Evolutionary conservation across 64 coral and sea anemone species (phyloP).

Genomic region (Cladopsammia gracilis): DNA sequence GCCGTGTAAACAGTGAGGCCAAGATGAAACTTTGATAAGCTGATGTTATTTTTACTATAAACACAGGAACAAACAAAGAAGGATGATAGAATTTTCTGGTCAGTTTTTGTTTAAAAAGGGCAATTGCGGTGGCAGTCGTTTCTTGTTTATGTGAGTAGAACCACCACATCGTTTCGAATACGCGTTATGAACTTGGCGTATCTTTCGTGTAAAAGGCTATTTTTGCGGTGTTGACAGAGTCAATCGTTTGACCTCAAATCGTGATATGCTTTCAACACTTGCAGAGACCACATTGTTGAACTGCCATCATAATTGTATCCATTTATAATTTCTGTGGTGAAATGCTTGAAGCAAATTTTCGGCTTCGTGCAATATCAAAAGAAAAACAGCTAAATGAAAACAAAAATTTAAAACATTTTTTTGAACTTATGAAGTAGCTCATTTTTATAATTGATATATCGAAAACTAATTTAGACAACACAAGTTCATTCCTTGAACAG

Average conservation of each 20-base stretch:
- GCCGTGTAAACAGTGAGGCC: slow-evolving; percentile 6
- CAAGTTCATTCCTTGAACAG: too few species aligned
- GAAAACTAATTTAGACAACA: not conserved
- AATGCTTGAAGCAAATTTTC: not conserved
- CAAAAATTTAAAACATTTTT: not conserved
- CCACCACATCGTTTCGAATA: not conserved
- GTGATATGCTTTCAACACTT: not conserved
- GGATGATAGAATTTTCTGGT: slow-evolving; percentile 4
- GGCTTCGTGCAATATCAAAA: not conserved
- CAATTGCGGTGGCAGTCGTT: not conserved
- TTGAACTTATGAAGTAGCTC: too few species aligned
- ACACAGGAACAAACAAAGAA: not conserved
- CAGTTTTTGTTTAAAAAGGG: not conserved
- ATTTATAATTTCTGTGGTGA: too few species aligned
- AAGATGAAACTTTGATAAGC: not conserved
- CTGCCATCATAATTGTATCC: too few species aligned
- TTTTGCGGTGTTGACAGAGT: slow-evolving; percentile 12
- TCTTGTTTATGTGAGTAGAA: not conserved
- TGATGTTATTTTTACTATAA: not conserved
- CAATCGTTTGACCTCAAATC: not conserved
- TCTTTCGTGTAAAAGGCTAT: not conserved
- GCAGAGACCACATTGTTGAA: not conserved
- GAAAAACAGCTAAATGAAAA: not conserved
- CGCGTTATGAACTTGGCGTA: not conserved
- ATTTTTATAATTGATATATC: not conserved